Evolutionary conservation across 1,140 invertebrate genomes (phyloP).

Genomic region (Manduca sexta): DNA sequence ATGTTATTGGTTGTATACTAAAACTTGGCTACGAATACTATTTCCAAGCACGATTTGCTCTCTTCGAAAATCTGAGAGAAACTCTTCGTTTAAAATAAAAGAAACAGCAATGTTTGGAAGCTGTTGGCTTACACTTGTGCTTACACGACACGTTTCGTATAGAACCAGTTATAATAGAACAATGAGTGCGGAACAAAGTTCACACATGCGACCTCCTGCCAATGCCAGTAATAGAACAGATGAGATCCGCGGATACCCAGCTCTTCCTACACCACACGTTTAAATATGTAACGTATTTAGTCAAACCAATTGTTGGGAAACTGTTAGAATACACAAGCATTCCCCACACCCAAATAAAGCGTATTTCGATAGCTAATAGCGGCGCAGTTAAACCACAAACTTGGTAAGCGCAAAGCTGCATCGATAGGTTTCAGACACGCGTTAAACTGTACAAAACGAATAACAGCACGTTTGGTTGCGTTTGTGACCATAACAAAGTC

Average conservation of each 20-base stretch:
- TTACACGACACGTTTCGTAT: slow-evolving; percentile 56
- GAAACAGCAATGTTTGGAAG: slow-evolving; percentile 7
- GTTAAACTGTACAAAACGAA: no score
- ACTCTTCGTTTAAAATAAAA: not conserved
- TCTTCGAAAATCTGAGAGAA: not conserved
- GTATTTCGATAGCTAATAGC: no score
- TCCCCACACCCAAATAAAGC: no score
- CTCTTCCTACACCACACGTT: no score
- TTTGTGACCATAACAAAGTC: not conserved
- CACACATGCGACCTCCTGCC: slow-evolving; percentile 52
- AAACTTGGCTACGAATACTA: slow-evolving; percentile 18
- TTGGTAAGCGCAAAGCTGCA: no score
- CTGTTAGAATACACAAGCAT: no score
- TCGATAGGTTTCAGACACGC: no score
- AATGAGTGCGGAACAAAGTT: slow-evolving; percentile 53
- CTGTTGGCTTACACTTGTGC: slow-evolving; percentile 45
- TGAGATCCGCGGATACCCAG: slow-evolving; percentile 7
- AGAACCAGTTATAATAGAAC: slow-evolving; percentile 44
- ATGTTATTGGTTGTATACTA: slow-evolving; percentile 19
- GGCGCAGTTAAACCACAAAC: no score
- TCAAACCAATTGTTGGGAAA: not conserved
- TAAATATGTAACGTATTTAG: no score
- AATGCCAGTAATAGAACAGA: slow-evolving; percentile 43
- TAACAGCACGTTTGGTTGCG: not conserved
- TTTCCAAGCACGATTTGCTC: slow-evolving; percentile 11